Evolutionary conservation across 1,140 invertebrate genomes (phyloP), one percentile per base, ranked within the genome.

Genomic region (Drosophila repletoides): DNA sequence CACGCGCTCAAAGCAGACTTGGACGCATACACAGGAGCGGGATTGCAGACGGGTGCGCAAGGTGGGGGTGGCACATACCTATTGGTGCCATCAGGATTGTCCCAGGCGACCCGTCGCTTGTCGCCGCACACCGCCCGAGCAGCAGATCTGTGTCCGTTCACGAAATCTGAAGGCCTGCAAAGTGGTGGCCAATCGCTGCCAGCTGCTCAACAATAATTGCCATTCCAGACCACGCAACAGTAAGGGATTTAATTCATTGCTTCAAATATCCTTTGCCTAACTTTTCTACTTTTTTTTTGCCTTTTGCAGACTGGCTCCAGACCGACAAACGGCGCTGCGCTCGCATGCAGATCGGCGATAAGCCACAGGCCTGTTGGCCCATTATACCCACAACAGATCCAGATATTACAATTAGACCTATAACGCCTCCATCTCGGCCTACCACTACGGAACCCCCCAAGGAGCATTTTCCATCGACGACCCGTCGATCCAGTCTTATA

Each of bases 201-300:
- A 86, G 61, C 43, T 84, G 36, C 38, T 51, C 5, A 84, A 84
- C 51, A 60, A 68, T 43, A 84, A 84, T 22, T 84, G 79, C 28
- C 45, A 67, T 26, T n/a, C 40, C 1, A 29, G 28, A 7, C 79
- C 79, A 5, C 76, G 71, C 15, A 63, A 84, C 41, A 68, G 79
- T 84, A 33, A 81, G 77, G 71, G 51, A 7, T 15, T 21, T 1
- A 6, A 3, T 1, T 22, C 1, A 6, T 4, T 2, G 2, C 14
- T 3, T 7, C 9, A 10, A 6, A 1, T 2, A 5, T n/a, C n/a
- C 0, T 6, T 3, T 24, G 31, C 2, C 12, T 12, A 5, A 2
- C 6, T 34, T 26, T 7, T 17, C 7, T 2, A 6, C 12, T 34
- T 17, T 31, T 15, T 15, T 9, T 15, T 2, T 33, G 9, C 5